A percentile compares a stretch with the other conserved stretches of the same genome.
Evolutionary conservation across 1,140 invertebrate species (phyloP).

Genomic region (Lineus longissimus): DNA sequence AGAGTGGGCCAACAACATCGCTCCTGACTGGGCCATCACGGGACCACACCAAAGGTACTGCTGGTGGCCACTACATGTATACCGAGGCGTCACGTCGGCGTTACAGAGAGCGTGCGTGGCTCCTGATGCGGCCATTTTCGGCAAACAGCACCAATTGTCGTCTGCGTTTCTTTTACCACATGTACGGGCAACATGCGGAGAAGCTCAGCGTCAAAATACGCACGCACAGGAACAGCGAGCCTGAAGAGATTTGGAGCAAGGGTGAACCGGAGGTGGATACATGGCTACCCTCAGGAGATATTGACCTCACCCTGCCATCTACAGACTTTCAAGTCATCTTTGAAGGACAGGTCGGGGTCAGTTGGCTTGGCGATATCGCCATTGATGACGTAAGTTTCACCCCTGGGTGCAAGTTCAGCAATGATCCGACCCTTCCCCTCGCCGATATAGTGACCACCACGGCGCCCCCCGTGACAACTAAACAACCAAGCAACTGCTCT

Average conservation of each 20-base stretch:
- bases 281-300: background rate
- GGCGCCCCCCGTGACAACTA: background rate
- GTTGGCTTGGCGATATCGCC: constrained; percentile 39
- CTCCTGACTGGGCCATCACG: too few species aligned
- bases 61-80: too few species aligned
- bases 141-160: background rate
- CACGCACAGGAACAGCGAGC: background rate
- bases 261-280: background rate
- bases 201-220: background rate
- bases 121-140: background rate
- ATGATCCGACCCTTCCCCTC: background rate
- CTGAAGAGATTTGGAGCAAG: background rate
- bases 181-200: constrained; percentile 1
- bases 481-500: constrained; percentile 3
- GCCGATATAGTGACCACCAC: background rate
- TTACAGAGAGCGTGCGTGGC: too few species aligned
- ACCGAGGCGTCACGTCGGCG: too few species aligned
- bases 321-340: constrained; percentile 37
- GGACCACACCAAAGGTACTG: too few species aligned
- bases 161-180: constrained; percentile 9
- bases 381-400: constrained; percentile 51
- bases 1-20: too few species aligned
- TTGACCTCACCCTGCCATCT: background rate
- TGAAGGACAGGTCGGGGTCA: constrained; percentile 32
- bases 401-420: constrained; percentile 20